Evolutionary conservation across 1,140 invertebrate species (phyloP), one percentile per base, ranked within the genome.

Genomic region (Geopemphigus sp.): DNA sequence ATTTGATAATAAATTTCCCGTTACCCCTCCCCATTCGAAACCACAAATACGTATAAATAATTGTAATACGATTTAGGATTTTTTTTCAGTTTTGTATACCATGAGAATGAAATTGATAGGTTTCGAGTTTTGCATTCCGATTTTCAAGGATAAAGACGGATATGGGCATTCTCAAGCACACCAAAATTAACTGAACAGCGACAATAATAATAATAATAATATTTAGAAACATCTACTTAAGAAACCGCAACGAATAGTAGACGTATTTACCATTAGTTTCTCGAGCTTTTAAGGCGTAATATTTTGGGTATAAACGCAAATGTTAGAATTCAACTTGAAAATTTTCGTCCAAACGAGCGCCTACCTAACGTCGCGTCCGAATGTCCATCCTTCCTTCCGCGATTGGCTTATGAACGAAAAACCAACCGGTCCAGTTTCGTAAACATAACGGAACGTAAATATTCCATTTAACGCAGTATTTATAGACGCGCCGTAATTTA

Each of bases 301-400:
- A 29, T 72, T 72, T 54, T 29, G 47, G 50, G 47, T 54, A 70
- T 17, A 26, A 70, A 11, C 12, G n/a, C 47, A 17, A 68, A 68
- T 39, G 8, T 50, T 68, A 68, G 45, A 50, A 68, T 47, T 39
- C 8, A 5, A 22, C 17, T 12, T 39, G 12, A 39, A 22, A 15
- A 24, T 47, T 24, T 22, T 39, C 22, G 64, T 68, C 64, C 64
- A 68, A 47, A 45, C 39, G n/a, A n/a, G 22, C n/a, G 15, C 22
- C 39, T 68, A 68, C 64, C 47, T 68, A 3, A 39, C 39, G 5
- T 68, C 47, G 47, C 64, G 64, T 68, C 39, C 64, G 22, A 24
- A 24, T 47, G 24, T 68, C 64, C 64, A 68, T 68, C 64, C 64
- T 68, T 47, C n/a, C 47, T n/a, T 61, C 5, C 26, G 26, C 59